These are phyloP conservation scores for Acronicta alni DNA, from an alignment of 2,888 invertebrate genomes.

Conservation along the genomic window DNA sequence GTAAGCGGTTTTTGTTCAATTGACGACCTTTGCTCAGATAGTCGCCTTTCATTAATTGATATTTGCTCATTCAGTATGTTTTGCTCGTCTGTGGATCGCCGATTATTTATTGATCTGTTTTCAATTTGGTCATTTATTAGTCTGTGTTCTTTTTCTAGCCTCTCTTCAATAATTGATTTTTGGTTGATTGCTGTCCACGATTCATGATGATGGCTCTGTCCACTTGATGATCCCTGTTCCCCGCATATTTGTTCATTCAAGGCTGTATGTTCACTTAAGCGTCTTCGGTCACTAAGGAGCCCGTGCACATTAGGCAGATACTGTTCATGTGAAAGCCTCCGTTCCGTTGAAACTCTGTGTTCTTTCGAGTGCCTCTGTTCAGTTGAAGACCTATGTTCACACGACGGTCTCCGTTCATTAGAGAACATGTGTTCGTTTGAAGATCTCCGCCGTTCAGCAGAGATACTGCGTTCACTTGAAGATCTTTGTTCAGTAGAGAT, in stretches of 20 bases:
- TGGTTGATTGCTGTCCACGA: constrained; percentile 15
- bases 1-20: constrained; percentile 14
- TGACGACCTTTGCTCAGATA: constrained; percentile 18
- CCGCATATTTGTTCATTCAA: constrained; percentile 6
- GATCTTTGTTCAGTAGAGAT: not conserved
- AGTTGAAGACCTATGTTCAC: not conserved
- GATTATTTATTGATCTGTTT: constrained; percentile 2
- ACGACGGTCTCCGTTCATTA: not conserved
- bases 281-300: constrained; percentile 14
- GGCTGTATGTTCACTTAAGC: constrained; percentile 8
- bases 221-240: constrained; percentile 4
- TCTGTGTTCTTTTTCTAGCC: constrained; percentile 16
- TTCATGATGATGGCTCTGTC: constrained; percentile 1
- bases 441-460: not conserved
- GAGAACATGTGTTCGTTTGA: not conserved
- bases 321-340: constrained; percentile 20
- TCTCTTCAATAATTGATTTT: constrained; percentile 18
- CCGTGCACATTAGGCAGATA: constrained; percentile 4
- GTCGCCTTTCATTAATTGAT: constrained; percentile 13
- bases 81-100: constrained; percentile 6
- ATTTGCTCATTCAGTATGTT: constrained; percentile 9
- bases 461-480: not conserved
- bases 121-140: constrained; percentile 13
- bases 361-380: constrained; percentile 2
- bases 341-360: constrained; percentile 12